Evolutionary conservation across 2,113 vertebrate species (phyloP).

Genomic region (Dipodomys spectabilis): DNA sequence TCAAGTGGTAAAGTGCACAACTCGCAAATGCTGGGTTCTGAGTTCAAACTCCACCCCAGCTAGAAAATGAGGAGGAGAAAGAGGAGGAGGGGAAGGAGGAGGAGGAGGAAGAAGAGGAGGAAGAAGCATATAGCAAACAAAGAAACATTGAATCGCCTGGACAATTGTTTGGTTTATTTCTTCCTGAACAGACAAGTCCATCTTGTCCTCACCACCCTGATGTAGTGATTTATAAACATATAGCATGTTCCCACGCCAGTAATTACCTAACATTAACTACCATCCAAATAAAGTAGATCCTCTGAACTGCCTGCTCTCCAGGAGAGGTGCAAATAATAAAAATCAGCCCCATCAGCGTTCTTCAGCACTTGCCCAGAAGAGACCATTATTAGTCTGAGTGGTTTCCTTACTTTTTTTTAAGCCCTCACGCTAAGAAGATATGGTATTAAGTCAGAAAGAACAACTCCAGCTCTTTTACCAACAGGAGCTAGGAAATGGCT

Average conservation of each 20-base stretch:
- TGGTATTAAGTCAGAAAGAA: neutral
- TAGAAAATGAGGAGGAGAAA: too few species aligned
- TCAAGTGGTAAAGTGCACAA: too few species aligned
- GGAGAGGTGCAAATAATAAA: neutral
- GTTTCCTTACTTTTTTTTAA: neutral
- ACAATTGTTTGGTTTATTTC: neutral
- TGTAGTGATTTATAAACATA: neutral
- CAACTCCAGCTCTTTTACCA: neutral
- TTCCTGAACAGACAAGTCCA: neutral
- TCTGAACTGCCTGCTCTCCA: neutral
- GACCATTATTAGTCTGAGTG: neutral
- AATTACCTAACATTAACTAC: conserved; percentile 25
- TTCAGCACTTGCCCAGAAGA: neutral
- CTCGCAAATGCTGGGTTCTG: too few species aligned
- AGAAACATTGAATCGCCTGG: neutral
- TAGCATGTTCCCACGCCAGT: neutral
- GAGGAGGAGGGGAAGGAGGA: too few species aligned
- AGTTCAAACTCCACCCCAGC: too few species aligned
- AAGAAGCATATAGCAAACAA: neutral
- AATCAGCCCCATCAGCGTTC: conserved; percentile 25
- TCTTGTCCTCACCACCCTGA: neutral
- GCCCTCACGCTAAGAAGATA: neutral
- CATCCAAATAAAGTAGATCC: conserved; percentile 1
- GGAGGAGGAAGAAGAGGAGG: too few species aligned
- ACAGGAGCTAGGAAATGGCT: neutral